Percentiles rank a stretch among this genome's conserved stretches.
Conservation (phyloP, 2,113 vertebrate genomes). For the Miniopterus natalensis region DNA sequence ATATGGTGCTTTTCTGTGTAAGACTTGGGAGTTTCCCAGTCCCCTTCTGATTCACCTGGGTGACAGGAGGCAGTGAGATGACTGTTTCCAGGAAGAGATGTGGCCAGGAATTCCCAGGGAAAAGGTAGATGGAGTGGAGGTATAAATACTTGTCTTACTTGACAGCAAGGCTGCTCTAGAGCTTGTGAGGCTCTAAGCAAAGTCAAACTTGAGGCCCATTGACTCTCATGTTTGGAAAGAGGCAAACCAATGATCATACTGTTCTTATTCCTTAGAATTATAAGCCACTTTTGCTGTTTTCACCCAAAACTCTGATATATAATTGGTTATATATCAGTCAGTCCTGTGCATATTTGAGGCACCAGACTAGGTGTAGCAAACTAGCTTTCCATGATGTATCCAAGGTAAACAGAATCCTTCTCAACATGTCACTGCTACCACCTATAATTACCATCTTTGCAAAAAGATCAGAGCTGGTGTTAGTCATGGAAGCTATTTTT, state of each 20-base stretch:
- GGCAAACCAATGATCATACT: background rate
- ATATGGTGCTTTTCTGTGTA: background rate
- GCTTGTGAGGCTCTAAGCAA: background rate
- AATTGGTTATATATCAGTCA: background rate
- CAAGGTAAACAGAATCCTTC: background rate
- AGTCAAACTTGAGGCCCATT: background rate
- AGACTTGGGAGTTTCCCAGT: background rate
- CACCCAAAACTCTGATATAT: background rate
- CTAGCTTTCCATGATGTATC: background rate
- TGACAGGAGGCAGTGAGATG: background rate
- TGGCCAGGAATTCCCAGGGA: background rate
- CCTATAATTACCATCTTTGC: background rate
- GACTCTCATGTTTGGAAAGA: background rate
- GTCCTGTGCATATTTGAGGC: background rate
- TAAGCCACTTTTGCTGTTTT: conserved; percentile 22
- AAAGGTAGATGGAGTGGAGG: background rate
- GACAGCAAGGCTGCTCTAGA: background rate
- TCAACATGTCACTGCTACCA: background rate
- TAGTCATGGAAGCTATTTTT: background rate
- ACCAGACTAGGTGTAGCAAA: background rate
- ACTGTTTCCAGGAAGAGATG: background rate
- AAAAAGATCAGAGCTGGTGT: background rate
- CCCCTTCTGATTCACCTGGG: background rate
- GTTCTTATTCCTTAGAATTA: conserved; percentile 16
- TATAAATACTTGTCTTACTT: background rate